These are phyloP conservation scores for Spinus olivaceus DNA, from an alignment of 2,797 vertebrate species.

Conservation along the genomic window DNA sequence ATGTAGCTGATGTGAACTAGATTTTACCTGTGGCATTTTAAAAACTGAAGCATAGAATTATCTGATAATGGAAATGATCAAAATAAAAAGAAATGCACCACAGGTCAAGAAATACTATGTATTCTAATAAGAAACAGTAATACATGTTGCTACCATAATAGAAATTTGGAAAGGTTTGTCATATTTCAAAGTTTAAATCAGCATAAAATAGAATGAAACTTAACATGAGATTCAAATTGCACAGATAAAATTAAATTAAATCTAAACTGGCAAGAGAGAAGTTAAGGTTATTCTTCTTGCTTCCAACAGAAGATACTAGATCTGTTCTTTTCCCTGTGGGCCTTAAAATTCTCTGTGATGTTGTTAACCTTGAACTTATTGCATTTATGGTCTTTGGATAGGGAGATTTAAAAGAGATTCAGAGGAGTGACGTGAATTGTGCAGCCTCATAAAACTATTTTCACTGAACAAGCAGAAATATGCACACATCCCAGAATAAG, in stretches of 20 bases:
- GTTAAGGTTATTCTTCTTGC: not conserved
- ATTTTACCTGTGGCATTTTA: not conserved
- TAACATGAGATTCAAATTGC: not conserved
- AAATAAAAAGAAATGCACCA: not conserved
- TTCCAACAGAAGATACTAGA: not conserved
- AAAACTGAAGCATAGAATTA: not conserved
- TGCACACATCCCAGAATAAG: not conserved
- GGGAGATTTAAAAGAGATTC: conserved; percentile 28
- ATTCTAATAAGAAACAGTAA: not conserved
- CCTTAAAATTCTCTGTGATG: not conserved
- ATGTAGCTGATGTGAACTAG: not conserved
- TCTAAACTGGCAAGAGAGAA: not conserved
- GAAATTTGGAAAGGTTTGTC: not conserved
- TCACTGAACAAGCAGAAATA: conserved; percentile 27
- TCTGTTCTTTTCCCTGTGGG: not conserved
- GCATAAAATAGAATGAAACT: not conserved
- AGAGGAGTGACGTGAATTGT: not conserved
- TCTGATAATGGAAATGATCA: not conserved
- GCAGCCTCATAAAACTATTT: conserved; percentile 5
- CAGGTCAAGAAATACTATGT: not conserved
- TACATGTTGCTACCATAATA: not conserved
- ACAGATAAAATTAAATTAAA: not conserved
- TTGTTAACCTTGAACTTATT: conserved; percentile 37
- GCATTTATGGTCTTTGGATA: not conserved
- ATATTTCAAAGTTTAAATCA: not conserved